Evolutionary conservation across 2,113 vertebrate genomes (phyloP), one percentile per base, ranked within the genome.

Genomic region (Aegithalos caudatus): DNA sequence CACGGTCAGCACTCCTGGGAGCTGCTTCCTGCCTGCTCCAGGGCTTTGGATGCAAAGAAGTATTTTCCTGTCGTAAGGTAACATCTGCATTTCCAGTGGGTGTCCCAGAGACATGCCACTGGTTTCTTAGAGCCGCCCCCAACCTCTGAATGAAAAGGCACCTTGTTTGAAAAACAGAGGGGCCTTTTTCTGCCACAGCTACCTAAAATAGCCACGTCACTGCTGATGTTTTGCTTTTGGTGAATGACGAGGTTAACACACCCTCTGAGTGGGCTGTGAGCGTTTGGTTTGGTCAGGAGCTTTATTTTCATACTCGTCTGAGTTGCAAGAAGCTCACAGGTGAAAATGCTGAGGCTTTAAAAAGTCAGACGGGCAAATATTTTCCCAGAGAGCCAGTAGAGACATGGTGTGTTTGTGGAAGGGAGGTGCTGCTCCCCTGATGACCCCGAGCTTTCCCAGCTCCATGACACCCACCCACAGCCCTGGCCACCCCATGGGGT

Each of bases 121-220:
- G 33, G 64, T 65, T 78, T 60, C 73, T 64, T 4, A 47, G 92
- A 81, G 77, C 54, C 2, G 0, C 70, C 5, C 25, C 84, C 88
- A 90, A 19, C 14, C 22, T 72, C 44, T 3, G n/a, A 74, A 93
- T 92, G 91, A 97, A 96, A 97, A 70, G 95, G 14, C n/a, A 88
- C 73, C 88, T 95, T 97, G 85, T 95, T 40, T 37, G 54, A 84
- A 74, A 70, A 70, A 88, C 95, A 95, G 94, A 97, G 45, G 20
- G 47, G 47, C 72, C 64, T 77, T 96, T 83, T 93, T 95, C 80
- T 95, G 69, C 81, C 38, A 8, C 5, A 7, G 89, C 85, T 89
- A 94, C 67, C 81, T 82, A 72, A 95, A 96, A 94, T 11, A 89
- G 44, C 71, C 85, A 51, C 38, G 5, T 71, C 31, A 21, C 57